Conservation (phyloP, 2,797 vertebrate species). For the Steatocranus sp. region DNA sequence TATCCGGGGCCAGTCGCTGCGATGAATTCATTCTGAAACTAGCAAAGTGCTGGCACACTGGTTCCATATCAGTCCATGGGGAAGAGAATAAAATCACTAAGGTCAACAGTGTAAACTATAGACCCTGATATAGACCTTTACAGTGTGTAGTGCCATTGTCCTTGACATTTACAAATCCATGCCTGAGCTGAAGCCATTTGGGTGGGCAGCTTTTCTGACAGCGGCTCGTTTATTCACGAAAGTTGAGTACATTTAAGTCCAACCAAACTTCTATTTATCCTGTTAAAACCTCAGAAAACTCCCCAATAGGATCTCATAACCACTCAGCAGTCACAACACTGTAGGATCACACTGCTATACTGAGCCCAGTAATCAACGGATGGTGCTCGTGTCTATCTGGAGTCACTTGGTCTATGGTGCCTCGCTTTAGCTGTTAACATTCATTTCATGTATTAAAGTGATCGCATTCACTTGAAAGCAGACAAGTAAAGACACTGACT, state of each 20-base stretch:
- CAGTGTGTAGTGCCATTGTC: not conserved
- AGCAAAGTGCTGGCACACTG: constrained; percentile 24
- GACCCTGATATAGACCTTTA: constrained; percentile 35
- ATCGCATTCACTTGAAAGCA: not conserved
- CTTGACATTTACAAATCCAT: not conserved
- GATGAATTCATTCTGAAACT: constrained; percentile 11
- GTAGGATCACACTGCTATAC: not conserved
- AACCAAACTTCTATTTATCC: not conserved
- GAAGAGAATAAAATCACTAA: not conserved
- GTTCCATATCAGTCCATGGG: constrained; percentile 4
- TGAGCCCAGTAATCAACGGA: not conserved
- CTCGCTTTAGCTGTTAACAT: not conserved
- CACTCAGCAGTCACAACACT: not conserved
- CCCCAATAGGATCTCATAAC: not conserved
- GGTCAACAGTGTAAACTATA: constrained; percentile 30
- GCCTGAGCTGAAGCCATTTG: not conserved
- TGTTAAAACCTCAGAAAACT: constrained; percentile 1
- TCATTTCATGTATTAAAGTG: not conserved
- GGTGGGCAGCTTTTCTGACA: not conserved
- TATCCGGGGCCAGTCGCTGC: constrained; percentile 1
- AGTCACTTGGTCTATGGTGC: not conserved
- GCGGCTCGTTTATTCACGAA: not conserved
- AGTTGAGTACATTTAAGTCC: not conserved
- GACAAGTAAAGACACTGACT: not conserved
- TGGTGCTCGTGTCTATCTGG: not conserved